Evolutionary conservation across 2,888 invertebrate species (phyloP).

Genomic region (Sarcophaga carnaria): DNA sequence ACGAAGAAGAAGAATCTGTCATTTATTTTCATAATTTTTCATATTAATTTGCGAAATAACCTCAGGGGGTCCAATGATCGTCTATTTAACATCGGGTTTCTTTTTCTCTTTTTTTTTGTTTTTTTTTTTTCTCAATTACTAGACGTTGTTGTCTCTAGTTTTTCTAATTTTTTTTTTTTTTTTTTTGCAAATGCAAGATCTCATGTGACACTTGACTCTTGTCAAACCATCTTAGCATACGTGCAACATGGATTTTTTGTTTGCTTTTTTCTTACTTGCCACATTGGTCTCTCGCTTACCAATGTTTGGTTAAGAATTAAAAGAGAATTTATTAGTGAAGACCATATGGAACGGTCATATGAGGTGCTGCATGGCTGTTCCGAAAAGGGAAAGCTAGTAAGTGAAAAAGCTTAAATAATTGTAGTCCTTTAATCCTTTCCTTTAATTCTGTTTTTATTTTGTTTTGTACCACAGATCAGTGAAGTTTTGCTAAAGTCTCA

Average conservation of each 20-base stretch:
- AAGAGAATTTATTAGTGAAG: not conserved
- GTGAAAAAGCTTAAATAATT: too few relatives aligned
- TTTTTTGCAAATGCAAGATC: conserved; percentile 47
- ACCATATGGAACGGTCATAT: too few relatives aligned
- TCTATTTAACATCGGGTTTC: conserved; percentile 42
- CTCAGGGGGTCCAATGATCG: conserved; percentile 58
- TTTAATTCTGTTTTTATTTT: too few relatives aligned
- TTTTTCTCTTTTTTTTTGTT: not conserved
- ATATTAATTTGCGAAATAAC: conserved; percentile 70
- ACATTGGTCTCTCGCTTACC: not conserved
- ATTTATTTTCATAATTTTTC: conserved; percentile 70
- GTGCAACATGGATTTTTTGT: conserved; percentile 12
- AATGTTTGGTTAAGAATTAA: not conserved
- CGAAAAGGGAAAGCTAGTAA: too few relatives aligned
- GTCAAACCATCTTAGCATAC: conserved; percentile 58
- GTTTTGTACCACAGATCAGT: too few relatives aligned
- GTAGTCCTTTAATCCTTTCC: too few relatives aligned
- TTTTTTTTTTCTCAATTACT: conserved; percentile 1
- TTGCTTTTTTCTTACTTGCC: not conserved
- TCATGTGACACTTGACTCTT: conserved; percentile 68
- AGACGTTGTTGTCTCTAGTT: conserved; percentile 18
- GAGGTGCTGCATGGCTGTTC: too few relatives aligned
- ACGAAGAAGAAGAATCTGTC: conserved; percentile 51
- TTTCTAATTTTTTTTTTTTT: not conserved
- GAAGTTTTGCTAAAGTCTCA: too few relatives aligned